Percentiles rank a stretch among this genome's conserved stretches.
These are phyloP conservation scores for Micrastur ruficollis DNA, from an alignment of 2,797 vertebrate species.

Conservation along the genomic window DNA sequence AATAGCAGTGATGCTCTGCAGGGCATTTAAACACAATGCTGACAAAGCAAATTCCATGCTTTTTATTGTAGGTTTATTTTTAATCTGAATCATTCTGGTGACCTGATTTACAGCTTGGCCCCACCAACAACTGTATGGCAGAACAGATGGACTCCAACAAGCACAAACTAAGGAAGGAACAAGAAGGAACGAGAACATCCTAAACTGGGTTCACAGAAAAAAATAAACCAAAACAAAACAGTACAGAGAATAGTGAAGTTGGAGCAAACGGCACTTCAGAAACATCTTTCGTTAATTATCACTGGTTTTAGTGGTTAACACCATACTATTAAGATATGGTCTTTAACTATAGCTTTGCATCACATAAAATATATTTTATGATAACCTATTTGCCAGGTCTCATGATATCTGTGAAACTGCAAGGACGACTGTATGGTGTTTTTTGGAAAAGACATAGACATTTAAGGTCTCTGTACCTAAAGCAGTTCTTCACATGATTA, in stretches of 20 bases:
- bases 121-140: neutral
- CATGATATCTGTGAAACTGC: rapidly evolving
- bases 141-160: neutral
- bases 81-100: slow-evolving; percentile 10
- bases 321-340: rapidly evolving
- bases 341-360: neutral
- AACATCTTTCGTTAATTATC: neutral
- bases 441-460: neutral
- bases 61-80: slow-evolving; percentile 38
- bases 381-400: neutral
- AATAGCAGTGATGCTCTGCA: slow-evolving; percentile 27
- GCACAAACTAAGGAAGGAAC: neutral
- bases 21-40: slow-evolving; percentile 4
- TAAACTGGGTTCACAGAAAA: neutral
- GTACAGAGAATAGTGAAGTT: neutral
- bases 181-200: neutral
- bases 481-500: neutral
- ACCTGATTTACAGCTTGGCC: slow-evolving; percentile 9
- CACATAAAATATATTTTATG: neutral
- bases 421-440: neutral
- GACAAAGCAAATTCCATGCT: slow-evolving; percentile 18
- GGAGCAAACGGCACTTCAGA: neutral
- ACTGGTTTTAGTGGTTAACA: neutral
- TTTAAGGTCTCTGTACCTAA: neutral
- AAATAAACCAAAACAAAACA: neutral